These are phyloP conservation scores for Orthosia cruda DNA, from an alignment of 2,888 invertebrate genomes.

Conservation along the genomic window DNA sequence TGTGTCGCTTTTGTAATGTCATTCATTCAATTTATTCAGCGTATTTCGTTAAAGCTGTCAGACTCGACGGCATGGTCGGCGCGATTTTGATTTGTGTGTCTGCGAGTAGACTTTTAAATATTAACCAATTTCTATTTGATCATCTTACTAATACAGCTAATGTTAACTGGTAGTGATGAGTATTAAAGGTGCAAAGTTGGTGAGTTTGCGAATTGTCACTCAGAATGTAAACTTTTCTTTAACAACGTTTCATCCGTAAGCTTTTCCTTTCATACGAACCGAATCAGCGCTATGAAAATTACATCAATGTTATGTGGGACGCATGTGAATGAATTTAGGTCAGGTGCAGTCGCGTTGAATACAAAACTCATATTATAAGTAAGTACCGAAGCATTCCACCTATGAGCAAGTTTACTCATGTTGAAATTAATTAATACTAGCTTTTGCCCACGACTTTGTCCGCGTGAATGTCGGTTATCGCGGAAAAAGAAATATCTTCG, in stretches of 20 bases:
- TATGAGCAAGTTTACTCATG: not conserved
- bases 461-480: too few species aligned
- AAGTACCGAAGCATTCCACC: not conserved
- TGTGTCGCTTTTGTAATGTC: slow-evolving; percentile 50
- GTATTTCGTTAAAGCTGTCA: slow-evolving; percentile 34
- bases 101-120: not conserved
- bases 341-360: not conserved
- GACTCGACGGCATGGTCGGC: slow-evolving; percentile 29
- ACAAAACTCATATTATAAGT: not conserved
- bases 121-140: not conserved
- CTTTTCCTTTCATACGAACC: not conserved
- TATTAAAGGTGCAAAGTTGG: not conserved
- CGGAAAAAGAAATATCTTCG: too few species aligned
- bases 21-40: slow-evolving; percentile 26
- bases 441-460: too few species aligned
- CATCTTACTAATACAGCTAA: not conserved
- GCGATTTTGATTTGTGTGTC: slow-evolving; percentile 1
- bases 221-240: not conserved
- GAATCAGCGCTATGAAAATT: not conserved
- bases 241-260: not conserved
- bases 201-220: not conserved
- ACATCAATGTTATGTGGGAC: not conserved
- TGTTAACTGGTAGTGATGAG: not conserved
- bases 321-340: slow-evolving; percentile 2
- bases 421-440: not conserved